These are phyloP conservation scores for Shinisaurus crocodilurus DNA, from an alignment of 2,113 vertebrate species.

Conservation along the genomic window DNA sequence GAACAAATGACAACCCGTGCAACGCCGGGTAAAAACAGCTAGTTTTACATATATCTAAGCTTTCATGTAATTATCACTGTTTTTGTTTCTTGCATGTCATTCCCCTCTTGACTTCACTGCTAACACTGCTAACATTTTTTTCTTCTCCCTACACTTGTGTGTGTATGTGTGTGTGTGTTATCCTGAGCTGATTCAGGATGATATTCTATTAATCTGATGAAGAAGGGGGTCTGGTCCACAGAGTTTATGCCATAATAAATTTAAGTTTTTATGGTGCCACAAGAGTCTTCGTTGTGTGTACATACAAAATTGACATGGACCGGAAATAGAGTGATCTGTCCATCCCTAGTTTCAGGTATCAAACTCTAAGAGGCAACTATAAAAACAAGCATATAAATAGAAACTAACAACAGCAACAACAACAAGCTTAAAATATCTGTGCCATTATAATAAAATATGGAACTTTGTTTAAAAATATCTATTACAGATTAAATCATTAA, in stretches of 20 bases:
- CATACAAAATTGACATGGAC: background rate
- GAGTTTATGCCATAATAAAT: background rate
- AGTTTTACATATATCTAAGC: background rate
- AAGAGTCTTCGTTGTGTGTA: background rate
- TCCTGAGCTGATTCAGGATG: background rate
- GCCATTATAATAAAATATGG: background rate
- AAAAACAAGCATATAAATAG: background rate
- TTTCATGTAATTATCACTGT: background rate
- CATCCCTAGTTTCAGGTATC: background rate
- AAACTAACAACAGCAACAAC: no score
- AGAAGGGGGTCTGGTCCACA: background rate
- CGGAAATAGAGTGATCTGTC: background rate
- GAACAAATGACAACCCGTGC: no score
- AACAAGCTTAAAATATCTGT: background rate
- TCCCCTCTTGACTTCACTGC: background rate
- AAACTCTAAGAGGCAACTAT: background rate
- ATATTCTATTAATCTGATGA: background rate
- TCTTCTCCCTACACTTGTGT: no score
- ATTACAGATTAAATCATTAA: background rate
- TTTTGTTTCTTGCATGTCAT: background rate
- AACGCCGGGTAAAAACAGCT: no score
- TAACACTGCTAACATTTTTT: background rate
- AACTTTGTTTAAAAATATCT: background rate
- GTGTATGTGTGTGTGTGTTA: no score
- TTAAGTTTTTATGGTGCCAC: background rate